A percentile compares a stretch with the other conserved stretches of the same genome.
Conservation (phyloP, 2,888 invertebrate genomes). For the Zeuzera pyrina region DNA sequence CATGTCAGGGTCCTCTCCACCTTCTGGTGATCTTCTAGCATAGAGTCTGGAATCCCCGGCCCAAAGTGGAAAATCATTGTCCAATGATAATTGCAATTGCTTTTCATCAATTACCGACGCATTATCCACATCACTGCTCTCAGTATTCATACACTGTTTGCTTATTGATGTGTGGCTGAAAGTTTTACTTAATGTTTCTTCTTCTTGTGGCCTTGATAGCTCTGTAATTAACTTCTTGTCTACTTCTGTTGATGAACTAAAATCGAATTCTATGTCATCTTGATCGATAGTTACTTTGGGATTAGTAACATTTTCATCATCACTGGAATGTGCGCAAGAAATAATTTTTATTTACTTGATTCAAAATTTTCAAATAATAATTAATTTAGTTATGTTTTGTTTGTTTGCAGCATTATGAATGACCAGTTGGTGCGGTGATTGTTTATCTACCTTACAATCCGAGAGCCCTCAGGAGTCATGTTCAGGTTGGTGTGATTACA, state of each 20-base stretch:
- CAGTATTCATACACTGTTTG: conserved; percentile 15
- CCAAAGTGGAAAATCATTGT: conserved; percentile 67
- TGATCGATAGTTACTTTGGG: conserved; percentile 88
- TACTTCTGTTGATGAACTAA: conserved; percentile 21
- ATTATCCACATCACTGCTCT: conserved; percentile 25
- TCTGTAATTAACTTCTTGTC: conserved; percentile 15
- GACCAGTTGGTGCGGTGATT: no score
- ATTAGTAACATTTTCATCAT: conserved; percentile 78
- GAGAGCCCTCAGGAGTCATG: no score
- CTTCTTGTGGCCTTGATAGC: conserved; percentile 13
- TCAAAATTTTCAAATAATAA: no score
- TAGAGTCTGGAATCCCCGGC: conserved; percentile 78
- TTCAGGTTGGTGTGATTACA: no score
- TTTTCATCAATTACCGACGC: conserved; percentile 48
- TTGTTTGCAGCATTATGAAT: no score
- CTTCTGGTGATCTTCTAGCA: conserved; percentile 84
- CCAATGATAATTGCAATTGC: conserved; percentile 30
- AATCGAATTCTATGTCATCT: conserved; percentile 79
- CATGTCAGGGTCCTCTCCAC: conserved; percentile 35
- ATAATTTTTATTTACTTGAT: no score
- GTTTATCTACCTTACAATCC: no score
- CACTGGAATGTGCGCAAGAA: no score
- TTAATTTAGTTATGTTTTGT: no score
- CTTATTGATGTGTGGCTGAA: conserved; percentile 25
- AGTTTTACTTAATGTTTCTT: conserved; percentile 18